Conservation (phyloP, 2,113 vertebrate genomes). For the Pelecanoides urinatrix region DNA sequence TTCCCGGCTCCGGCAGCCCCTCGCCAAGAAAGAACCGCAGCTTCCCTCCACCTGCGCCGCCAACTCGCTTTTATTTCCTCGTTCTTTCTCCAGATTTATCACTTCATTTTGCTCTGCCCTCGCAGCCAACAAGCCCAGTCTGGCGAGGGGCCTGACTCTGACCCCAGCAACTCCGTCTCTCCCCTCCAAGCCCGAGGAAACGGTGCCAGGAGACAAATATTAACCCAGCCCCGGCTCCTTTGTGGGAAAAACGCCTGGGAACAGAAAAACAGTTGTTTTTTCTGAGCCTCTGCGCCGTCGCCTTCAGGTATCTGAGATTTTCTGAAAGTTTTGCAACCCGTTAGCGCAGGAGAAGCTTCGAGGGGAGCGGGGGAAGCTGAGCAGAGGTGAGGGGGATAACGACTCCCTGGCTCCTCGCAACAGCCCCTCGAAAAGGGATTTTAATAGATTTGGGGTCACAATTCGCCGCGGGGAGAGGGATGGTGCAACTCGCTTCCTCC, state of each 20-base stretch:
- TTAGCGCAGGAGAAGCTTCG: not conserved
- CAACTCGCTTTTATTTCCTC: not conserved
- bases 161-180: not conserved
- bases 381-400: not conserved
- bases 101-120: not conserved
- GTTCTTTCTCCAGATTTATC: not conserved
- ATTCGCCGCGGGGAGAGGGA: not conserved
- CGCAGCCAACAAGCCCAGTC: not conserved
- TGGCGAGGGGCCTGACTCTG: not conserved
- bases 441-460: not conserved
- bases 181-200: not conserved
- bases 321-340: not conserved
- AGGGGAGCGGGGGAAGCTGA: not conserved
- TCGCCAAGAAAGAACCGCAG: not conserved
- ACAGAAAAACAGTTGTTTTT: not conserved
- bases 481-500: not conserved
- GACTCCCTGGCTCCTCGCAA: not conserved
- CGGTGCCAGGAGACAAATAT: not conserved
- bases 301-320: not conserved
- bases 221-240: not conserved
- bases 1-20: not conserved
- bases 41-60: not conserved
- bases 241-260: fast-evolving
- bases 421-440: not conserved
- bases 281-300: no score